A percentile compares a stretch with the other conserved stretches of the same genome.
Conservation (phyloP, 2,797 vertebrate species). For the Eulemur albifrons region DNA sequence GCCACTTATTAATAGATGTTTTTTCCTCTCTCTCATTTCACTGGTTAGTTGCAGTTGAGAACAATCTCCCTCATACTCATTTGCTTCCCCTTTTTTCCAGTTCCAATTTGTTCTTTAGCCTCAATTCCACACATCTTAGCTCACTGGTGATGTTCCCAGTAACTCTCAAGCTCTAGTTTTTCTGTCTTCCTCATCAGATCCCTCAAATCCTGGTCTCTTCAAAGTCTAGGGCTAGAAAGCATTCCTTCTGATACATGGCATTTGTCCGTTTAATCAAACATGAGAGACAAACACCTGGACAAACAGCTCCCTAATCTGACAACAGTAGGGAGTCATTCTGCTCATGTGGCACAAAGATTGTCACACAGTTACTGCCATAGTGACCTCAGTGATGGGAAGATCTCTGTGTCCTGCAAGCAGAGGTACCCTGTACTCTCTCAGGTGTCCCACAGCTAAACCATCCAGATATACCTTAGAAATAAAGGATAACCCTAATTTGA, state of each 20-base stretch:
- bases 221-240: not conserved
- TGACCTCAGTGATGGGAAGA: not conserved
- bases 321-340: not conserved
- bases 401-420: not conserved
- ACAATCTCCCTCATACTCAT: not conserved
- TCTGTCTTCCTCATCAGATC: not conserved
- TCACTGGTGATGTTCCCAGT: not conserved
- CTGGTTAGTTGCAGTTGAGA: not conserved
- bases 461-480: not conserved
- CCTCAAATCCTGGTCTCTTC: not conserved
- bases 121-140: not conserved
- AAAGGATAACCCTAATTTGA: not conserved
- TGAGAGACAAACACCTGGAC: not conserved
- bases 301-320: not conserved
- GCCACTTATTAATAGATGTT: not conserved
- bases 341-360: not conserved
- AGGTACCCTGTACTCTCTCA: not conserved
- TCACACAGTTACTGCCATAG: not conserved
- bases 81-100: slow-evolving; percentile 9
- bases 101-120: not conserved
- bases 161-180: not conserved
- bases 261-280: not conserved
- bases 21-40: not conserved
- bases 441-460: not conserved
- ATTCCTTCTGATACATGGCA: not conserved